Evolutionary conservation across 2,113 vertebrate genomes (phyloP).

Genomic region (Chauna torquata): DNA sequence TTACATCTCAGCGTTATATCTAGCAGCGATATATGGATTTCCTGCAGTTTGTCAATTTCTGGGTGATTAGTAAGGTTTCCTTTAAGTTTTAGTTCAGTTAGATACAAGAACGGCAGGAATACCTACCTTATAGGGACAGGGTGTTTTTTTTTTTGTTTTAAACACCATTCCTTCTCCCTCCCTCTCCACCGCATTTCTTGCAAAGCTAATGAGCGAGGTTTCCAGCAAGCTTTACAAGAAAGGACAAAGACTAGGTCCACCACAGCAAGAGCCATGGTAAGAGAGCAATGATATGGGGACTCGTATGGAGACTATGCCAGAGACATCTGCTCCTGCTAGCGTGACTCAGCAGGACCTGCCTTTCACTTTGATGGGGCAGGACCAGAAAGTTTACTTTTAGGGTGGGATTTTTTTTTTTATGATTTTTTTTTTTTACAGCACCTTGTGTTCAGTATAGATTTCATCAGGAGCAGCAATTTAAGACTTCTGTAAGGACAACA

Average conservation of each 20-base stretch:
- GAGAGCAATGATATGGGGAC: rapidly evolving
- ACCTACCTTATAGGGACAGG: not conserved
- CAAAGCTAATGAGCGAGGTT: not conserved
- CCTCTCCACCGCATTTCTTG: not conserved
- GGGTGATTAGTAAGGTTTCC: not conserved
- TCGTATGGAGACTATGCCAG: not conserved
- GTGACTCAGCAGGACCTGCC: slow-evolving; percentile 31
- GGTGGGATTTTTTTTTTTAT: not conserved
- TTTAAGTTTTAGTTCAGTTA: not conserved
- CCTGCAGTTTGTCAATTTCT: not conserved
- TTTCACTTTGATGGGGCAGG: not conserved
- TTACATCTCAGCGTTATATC: slow-evolving; percentile 8
- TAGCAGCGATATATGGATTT: not conserved
- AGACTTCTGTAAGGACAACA: not conserved
- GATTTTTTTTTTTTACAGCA: not conserved
- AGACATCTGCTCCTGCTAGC: not conserved
- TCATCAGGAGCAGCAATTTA: not conserved
- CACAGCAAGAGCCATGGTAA: not conserved
- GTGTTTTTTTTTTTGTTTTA: not conserved
- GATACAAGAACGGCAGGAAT: not conserved
- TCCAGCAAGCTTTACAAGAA: not conserved
- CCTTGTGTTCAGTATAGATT: not conserved
- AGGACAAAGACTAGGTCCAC: not conserved
- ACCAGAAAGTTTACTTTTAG: slow-evolving; percentile 41
- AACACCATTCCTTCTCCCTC: not conserved